Evolutionary conservation across 2,797 vertebrate genomes (phyloP).

Genomic region (Enteromius argenteus): DNA sequence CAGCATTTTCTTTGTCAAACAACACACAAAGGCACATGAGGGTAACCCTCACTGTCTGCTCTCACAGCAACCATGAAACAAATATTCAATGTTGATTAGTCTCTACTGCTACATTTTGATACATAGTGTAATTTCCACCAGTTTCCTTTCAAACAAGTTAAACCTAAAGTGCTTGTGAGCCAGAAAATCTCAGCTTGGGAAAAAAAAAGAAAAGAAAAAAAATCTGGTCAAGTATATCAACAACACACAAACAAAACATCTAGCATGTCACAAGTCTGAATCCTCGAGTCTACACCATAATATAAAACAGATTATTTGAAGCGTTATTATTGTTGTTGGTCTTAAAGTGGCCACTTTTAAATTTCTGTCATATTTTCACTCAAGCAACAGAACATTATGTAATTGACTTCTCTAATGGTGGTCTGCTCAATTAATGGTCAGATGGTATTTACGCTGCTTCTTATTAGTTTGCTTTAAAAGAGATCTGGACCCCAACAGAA

Average conservation of each 20-base stretch:
- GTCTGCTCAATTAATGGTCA: constrained; percentile 14
- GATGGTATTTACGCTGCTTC: not conserved
- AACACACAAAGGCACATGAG: constrained; percentile 73
- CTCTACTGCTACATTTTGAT: constrained; percentile 72
- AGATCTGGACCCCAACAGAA: constrained; percentile 44
- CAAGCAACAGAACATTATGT: constrained; percentile 4
- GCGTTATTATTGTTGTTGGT: not conserved
- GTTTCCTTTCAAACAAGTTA: constrained; percentile 36
- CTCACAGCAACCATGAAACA: constrained; percentile 26
- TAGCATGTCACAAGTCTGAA: not conserved
- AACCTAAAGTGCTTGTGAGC: constrained; percentile 38
- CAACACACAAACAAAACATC: constrained; percentile 14
- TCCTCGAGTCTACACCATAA: not conserved
- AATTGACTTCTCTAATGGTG: not conserved
- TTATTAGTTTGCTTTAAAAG: constrained; percentile 45
- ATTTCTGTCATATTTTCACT: not conserved
- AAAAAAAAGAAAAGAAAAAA: not conserved
- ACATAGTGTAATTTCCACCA: constrained; percentile 51
- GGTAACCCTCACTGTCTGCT: constrained; percentile 65
- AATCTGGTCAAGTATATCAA: constrained; percentile 8
- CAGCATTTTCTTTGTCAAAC: constrained; percentile 45
- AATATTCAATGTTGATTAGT: constrained; percentile 11
- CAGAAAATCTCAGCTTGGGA: not conserved
- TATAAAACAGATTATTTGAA: not conserved
- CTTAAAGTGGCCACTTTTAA: not conserved